phyloP scores from a whole-genome alignment of 2,113 vertebrate species.

The Phalacrocorax carbo region DNA sequence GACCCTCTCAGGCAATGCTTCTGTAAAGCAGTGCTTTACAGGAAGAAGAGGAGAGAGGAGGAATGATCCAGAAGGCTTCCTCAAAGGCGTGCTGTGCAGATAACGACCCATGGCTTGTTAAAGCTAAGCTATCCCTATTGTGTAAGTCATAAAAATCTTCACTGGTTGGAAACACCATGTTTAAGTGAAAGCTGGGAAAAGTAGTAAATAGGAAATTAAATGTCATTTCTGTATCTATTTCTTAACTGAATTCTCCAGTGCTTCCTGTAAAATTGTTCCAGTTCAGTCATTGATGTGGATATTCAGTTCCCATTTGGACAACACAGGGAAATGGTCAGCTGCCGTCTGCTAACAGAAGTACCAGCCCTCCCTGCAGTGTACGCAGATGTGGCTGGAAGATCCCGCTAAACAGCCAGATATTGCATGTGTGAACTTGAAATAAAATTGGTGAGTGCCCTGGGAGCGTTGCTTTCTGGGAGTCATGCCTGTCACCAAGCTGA shows the following conservation, averaged over 20 bases:
- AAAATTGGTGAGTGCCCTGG: not conserved
- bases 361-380: not conserved
- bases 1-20: not conserved
- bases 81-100: not conserved
- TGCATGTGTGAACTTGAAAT: not conserved
- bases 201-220: not conserved
- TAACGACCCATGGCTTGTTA: not conserved
- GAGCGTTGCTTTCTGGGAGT: not conserved
- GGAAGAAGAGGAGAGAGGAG: not conserved
- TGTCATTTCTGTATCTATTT: not conserved
- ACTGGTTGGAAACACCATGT: not conserved
- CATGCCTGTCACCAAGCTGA: not conserved
- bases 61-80: not conserved
- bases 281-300: not conserved
- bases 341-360: conserved; percentile 11
- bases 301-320: conserved; percentile 8
- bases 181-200: conserved; percentile 7
- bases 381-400: not conserved
- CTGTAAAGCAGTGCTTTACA: not conserved
- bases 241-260: not conserved
- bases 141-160: not conserved
- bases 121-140: not conserved
- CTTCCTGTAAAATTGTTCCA: conserved; percentile 8
- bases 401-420: not conserved
- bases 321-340: not conserved